phyloP scores from a whole-genome alignment of 2,888 invertebrate genomes.

The Neocrepidodera transversa region DNA sequence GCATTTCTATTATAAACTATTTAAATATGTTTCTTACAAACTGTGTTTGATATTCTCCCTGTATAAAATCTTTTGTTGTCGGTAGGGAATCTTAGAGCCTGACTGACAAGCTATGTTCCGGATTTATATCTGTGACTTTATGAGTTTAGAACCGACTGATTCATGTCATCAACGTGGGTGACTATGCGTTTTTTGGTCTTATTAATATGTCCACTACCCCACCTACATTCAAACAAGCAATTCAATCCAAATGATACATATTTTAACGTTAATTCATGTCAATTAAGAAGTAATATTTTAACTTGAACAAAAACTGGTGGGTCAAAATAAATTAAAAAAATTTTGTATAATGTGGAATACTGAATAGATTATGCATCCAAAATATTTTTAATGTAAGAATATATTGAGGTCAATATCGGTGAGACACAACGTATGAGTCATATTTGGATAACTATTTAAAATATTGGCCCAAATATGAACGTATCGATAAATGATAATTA shows the following conservation, averaged over 20 bases:
- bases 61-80: slow-evolving; percentile 26
- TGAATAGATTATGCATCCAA: too few species aligned
- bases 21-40: too few species aligned
- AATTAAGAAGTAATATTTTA: neutral
- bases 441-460: slow-evolving; percentile 27
- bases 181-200: slow-evolving; percentile 52
- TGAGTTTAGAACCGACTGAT: slow-evolving; percentile 37
- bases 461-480: slow-evolving; percentile 31
- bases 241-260: slow-evolving; percentile 32
- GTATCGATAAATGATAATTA: slow-evolving; percentile 7
- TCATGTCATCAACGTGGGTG: slow-evolving; percentile 57
- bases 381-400: too few species aligned
- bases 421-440: slow-evolving; percentile 15
- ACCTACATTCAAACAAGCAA: slow-evolving; percentile 45
- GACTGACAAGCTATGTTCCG: slow-evolving; percentile 46
- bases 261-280: slow-evolving; percentile 10
- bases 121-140: slow-evolving; percentile 45
- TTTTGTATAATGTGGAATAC: too few species aligned
- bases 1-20: too few species aligned
- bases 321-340: neutral
- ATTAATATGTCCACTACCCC: slow-evolving; percentile 54
- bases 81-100: slow-evolving; percentile 33
- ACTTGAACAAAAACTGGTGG: neutral
- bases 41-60: too few species aligned
- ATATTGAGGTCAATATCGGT: neutral